Percentiles rank a stretch among this genome's conserved stretches.
Conservation (phyloP, 2,797 vertebrate genomes). For the Aplochiton taeniatus region DNA sequence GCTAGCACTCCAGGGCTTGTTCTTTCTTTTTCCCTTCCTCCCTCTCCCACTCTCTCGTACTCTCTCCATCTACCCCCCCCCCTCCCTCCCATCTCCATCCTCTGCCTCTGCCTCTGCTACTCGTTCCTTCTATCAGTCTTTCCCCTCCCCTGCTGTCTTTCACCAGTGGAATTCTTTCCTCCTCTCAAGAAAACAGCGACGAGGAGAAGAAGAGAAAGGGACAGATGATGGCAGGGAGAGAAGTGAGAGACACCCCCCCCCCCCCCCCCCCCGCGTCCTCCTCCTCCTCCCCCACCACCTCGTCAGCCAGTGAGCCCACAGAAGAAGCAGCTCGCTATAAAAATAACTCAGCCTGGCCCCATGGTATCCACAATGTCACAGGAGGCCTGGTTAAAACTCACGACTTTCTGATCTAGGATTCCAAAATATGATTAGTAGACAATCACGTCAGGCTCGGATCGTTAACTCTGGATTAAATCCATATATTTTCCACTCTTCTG, state of each 20-base stretch:
- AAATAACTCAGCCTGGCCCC: conserved; percentile 47
- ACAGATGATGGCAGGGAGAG: conserved; percentile 53
- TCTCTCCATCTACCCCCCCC: not conserved
- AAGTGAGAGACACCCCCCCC: conserved; percentile 51
- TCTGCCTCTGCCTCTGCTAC: conserved; percentile 13
- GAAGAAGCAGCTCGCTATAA: conserved; percentile 46
- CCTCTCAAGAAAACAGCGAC: conserved; percentile 11
- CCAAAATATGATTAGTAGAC: not conserved
- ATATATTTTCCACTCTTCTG: not conserved
- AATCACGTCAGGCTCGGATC: not conserved
- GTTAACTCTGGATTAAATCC: not conserved
- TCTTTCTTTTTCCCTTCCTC: conserved; percentile 47
- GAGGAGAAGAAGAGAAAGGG: conserved; percentile 48
- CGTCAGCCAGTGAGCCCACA: conserved; percentile 39
- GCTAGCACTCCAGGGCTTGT: conserved; percentile 70
- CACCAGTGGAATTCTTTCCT: conserved; percentile 31
- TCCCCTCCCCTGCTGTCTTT: conserved; percentile 46
- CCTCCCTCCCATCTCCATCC: conserved; percentile 36
- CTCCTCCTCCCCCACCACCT: conserved; percentile 27
- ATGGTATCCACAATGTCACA: conserved; percentile 50
- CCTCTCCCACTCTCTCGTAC: not conserved
- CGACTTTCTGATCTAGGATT: conserved; percentile 11
- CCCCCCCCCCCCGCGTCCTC: too few species aligned
- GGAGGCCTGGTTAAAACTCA: conserved; percentile 8
- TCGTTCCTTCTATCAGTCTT: conserved; percentile 31